Percentiles rank a stretch among this genome's conserved stretches.
Conservation (phyloP, 1,140 invertebrate species). For the Phthorimaea operculella region DNA sequence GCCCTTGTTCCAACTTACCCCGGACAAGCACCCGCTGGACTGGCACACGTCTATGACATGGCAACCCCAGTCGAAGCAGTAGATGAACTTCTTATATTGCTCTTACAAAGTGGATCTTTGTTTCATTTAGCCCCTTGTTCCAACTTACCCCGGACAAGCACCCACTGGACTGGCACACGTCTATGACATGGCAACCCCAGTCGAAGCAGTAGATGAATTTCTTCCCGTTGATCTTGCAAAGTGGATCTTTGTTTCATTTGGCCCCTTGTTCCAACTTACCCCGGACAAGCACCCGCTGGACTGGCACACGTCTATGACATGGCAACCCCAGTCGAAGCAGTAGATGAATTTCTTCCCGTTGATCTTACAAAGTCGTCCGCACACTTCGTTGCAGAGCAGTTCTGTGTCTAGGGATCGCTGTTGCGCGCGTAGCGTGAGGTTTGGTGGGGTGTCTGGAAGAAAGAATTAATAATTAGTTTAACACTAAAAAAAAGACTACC, state of each 20-base stretch:
- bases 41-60: conserved; percentile 66
- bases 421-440: conserved; percentile 45
- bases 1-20: conserved; percentile 33
- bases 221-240: conserved; percentile 52
- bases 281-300: conserved; percentile 63
- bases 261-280: conserved; percentile 28
- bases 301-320: conserved; percentile 65
- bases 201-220: conserved; percentile 67
- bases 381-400: conserved; percentile 63
- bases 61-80: conserved; percentile 67
- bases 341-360: conserved; percentile 60
- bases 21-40: conserved; percentile 61
- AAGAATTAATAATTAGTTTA: no score
- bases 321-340: conserved; percentile 67
- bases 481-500: no score
- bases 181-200: conserved; percentile 66
- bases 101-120: conserved; percentile 44
- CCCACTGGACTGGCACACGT: conserved; percentile 64
- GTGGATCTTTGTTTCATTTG: conserved; percentile 21
- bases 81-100: conserved; percentile 59
- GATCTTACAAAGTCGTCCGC: conserved; percentile 53
- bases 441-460: conserved; percentile 9
- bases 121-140: no score
- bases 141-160: conserved; percentile 59
- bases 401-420: conserved; percentile 60